phyloP scores from a whole-genome alignment of 1,140 invertebrate species.

The Pseudobourletiella spinata region DNA sequence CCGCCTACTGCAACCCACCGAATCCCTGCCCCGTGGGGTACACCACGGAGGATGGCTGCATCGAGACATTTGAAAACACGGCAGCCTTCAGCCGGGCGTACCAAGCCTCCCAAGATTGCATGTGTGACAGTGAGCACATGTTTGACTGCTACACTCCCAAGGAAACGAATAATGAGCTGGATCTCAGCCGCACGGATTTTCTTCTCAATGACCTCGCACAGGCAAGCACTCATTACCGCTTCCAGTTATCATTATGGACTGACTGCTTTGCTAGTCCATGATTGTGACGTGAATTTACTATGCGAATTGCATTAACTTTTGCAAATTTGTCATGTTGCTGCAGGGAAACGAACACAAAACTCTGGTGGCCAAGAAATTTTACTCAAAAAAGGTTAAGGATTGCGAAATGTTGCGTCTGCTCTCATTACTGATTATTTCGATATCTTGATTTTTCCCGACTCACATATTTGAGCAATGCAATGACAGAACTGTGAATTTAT shows the following conservation, averaged over 20 bases:
- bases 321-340: conserved; percentile 14
- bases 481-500: no score
- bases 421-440: no score
- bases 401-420: no score
- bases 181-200: conserved; percentile 39
- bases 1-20: conserved; percentile 97
- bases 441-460: no score
- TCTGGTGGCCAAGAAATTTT: conserved; percentile 70
- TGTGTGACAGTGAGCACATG: conserved; percentile 96
- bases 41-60: conserved; percentile 75
- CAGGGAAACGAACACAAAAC: conserved; percentile 58
- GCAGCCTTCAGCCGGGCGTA: conserved; percentile 90
- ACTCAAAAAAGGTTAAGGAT: conserved; percentile 51
- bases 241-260: neutral
- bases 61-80: conserved; percentile 87
- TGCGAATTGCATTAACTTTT: neutral
- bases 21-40: conserved; percentile 93
- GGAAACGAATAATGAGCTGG: conserved; percentile 23
- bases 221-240: neutral
- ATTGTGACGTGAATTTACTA: neutral
- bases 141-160: conserved; percentile 65
- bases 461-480: no score
- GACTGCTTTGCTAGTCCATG: neutral
- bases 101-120: conserved; percentile 63
- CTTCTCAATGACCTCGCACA: conserved; percentile 38